phyloP scores from a whole-genome alignment of 2,888 invertebrate genomes.

The Acronicta psi region DNA sequence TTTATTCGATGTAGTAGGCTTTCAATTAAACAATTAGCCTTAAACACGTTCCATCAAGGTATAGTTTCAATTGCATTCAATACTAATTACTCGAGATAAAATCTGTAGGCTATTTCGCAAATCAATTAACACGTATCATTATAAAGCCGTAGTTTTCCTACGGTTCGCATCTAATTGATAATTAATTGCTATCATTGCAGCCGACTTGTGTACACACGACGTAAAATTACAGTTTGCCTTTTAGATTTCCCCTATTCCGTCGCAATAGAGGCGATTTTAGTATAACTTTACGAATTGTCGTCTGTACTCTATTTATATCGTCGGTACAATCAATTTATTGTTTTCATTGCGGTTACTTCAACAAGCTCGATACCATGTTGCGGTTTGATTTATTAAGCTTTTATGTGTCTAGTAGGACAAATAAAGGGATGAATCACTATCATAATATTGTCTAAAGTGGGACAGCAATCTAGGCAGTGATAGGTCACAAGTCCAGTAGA shows the following conservation, averaged over 20 bases:
- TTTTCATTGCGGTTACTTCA: conserved; percentile 6
- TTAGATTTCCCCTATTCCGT: no score
- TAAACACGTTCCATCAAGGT: neutral
- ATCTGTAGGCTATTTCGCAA: neutral
- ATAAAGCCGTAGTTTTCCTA: conserved; percentile 9
- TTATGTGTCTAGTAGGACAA: conserved; percentile 2
- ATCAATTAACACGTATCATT: conserved; percentile 16
- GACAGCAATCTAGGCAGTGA: neutral
- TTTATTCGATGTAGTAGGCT: no score
- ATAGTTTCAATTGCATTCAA: neutral
- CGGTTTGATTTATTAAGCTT: conserved; percentile 22
- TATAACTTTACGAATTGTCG: no score
- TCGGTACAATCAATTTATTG: conserved; percentile 1
- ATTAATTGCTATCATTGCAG: conserved; percentile 25
- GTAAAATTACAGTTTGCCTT: no score
- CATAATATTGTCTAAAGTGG: neutral
- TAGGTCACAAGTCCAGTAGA: neutral
- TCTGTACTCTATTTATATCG: conserved; percentile 15
- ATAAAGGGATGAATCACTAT: neutral
- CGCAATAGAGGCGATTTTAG: no score
- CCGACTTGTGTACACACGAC: neutral
- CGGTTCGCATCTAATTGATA: conserved; percentile 25
- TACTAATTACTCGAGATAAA: neutral
- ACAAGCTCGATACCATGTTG: conserved; percentile 6
- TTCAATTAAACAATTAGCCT: no score